Percentiles rank a stretch among this genome's conserved stretches.
Conservation (phyloP, 2,113 vertebrate species). For the Jacana jacana region DNA sequence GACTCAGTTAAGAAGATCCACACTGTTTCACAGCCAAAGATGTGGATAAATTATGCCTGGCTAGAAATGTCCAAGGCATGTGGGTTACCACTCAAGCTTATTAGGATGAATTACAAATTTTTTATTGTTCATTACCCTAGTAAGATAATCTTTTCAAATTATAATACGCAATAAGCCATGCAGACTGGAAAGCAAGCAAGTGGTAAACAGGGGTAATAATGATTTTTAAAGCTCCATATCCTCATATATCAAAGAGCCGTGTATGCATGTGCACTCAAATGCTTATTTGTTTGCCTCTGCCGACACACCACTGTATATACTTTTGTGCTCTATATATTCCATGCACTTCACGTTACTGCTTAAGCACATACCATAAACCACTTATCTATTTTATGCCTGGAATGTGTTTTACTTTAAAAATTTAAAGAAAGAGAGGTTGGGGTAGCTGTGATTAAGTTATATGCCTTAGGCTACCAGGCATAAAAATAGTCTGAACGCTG, state of each 20-base stretch:
- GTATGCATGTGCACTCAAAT: background rate
- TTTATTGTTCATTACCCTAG: slow-evolving; percentile 70
- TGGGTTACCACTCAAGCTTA: slow-evolving; percentile 72
- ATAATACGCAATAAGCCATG: slow-evolving; percentile 49
- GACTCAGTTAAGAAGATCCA: slow-evolving; percentile 80
- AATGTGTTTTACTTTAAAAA: slow-evolving; percentile 11
- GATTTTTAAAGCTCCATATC: background rate
- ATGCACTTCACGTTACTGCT: slow-evolving; percentile 21
- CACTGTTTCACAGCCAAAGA: slow-evolving; percentile 78
- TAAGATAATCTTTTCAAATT: slow-evolving; percentile 68
- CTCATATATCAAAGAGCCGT: background rate
- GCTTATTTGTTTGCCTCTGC: background rate
- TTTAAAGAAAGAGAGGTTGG: background rate
- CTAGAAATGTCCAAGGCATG: slow-evolving; percentile 72
- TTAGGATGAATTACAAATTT: slow-evolving; percentile 71
- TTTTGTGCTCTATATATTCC: slow-evolving; percentile 28
- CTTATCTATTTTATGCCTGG: slow-evolving; percentile 48
- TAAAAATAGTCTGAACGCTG: background rate
- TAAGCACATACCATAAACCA: slow-evolving; percentile 41
- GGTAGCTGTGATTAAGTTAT: slow-evolving; percentile 50
- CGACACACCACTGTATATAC: background rate
- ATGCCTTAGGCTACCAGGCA: background rate
- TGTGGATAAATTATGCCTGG: slow-evolving; percentile 78
- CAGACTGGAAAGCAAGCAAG: slow-evolving; percentile 20
- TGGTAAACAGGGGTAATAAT: slow-evolving; percentile 14